Evolutionary conservation across 1,140 invertebrate genomes (phyloP).

Genomic region (fruit fly (Drosophila melanogaster)): DNA sequence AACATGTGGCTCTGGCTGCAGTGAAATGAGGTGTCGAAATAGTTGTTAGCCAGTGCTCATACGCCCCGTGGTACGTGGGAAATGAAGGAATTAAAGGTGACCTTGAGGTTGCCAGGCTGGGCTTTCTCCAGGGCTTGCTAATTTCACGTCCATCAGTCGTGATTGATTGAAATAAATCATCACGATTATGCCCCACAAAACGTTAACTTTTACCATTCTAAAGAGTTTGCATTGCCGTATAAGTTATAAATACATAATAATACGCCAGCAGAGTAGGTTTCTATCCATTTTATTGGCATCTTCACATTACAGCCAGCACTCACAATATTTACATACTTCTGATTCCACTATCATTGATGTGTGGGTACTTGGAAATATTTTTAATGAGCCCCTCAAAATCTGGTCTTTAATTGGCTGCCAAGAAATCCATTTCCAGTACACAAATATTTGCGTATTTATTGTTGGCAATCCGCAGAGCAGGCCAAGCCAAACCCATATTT

Average conservation of each 20-base stretch:
- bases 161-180: neutral
- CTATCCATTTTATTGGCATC: neutral
- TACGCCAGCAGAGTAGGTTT: neutral
- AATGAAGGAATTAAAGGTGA: conserved; percentile 13
- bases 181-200: neutral
- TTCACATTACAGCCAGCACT: neutral
- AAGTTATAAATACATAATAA: neutral
- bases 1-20: conserved; percentile 45
- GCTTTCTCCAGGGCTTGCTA: neutral
- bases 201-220: neutral
- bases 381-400: conserved; percentile 67
- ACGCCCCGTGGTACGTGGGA: conserved; percentile 63
- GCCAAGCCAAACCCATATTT: conserved; percentile 66
- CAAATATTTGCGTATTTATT: conserved; percentile 66
- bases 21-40: conserved; percentile 78
- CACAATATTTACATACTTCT: neutral
- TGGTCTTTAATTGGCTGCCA: conserved; percentile 70
- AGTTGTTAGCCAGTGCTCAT: conserved; percentile 63
- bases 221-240: neutral
- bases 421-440: conserved; percentile 32
- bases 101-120: conserved; percentile 23
- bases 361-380: neutral
- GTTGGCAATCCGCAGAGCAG: conserved; percentile 31
- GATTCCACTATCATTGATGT: conserved; percentile 6
- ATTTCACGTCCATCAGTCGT: neutral